phyloP scores from a whole-genome alignment of 1,140 invertebrate genomes.

The Drosophila tropicalis region DNA sequence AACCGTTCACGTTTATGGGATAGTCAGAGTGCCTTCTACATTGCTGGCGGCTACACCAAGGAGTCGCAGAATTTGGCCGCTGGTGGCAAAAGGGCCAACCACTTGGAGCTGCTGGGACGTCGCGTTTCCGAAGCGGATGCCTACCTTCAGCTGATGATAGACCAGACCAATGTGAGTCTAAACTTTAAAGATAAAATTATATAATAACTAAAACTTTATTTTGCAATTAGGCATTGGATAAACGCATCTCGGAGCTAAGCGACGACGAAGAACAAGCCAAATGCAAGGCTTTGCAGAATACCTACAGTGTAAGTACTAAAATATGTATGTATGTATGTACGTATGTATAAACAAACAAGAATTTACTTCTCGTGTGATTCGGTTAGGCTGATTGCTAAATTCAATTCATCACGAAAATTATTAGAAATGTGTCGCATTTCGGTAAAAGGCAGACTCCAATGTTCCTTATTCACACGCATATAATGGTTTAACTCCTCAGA shows the following conservation, averaged over 20 bases:
- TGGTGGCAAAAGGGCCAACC: slow-evolving; percentile 78
- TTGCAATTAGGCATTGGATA: slow-evolving; percentile 86
- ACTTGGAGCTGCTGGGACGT: slow-evolving; percentile 89
- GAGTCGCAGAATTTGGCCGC: slow-evolving; percentile 59
- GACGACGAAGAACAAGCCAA: slow-evolving; percentile 88
- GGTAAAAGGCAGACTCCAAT: slow-evolving; percentile 42
- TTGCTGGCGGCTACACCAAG: slow-evolving; percentile 79
- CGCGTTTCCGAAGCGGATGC: slow-evolving; percentile 97
- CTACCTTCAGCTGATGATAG: slow-evolving; percentile 97
- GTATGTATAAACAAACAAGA: not conserved
- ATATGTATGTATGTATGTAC: no score
- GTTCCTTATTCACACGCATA: slow-evolving; percentile 37
- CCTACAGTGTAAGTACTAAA: slow-evolving; percentile 81
- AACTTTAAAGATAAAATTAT: slow-evolving; percentile 21
- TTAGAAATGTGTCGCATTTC: slow-evolving; percentile 51
- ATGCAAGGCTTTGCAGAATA: slow-evolving; percentile 86
- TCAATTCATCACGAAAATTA: slow-evolving; percentile 57
- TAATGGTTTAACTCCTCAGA: slow-evolving; percentile 26
- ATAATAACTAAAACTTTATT: slow-evolving; percentile 32
- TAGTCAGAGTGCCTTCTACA: slow-evolving; percentile 72
- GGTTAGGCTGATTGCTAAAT: slow-evolving; percentile 45
- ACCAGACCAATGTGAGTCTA: slow-evolving; percentile 91
- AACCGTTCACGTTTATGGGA: slow-evolving; percentile 85
- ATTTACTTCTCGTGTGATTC: not conserved
- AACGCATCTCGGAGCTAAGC: slow-evolving; percentile 86